These are phyloP conservation scores for Archaeoteleia sp. DNA, from an alignment of 2,888 invertebrate genomes.

Conservation along the genomic window DNA sequence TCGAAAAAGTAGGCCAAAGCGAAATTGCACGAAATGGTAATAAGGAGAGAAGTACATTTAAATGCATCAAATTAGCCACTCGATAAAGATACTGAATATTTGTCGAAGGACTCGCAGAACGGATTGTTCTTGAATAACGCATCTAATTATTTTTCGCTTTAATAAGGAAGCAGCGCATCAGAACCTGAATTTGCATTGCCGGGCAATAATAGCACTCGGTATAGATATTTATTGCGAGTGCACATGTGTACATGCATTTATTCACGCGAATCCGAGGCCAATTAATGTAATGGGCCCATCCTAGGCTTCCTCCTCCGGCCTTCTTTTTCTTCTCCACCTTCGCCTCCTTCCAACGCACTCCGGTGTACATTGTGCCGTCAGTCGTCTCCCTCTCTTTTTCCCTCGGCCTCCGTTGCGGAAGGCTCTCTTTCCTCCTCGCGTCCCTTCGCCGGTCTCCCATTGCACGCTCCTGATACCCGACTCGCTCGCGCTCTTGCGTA, in stretches of 20 bases:
- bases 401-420: no score
- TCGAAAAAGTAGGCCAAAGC: no score
- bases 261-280: slow-evolving; percentile 54
- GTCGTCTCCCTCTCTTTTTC: not conserved
- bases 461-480: no score
- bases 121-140: slow-evolving; percentile 18
- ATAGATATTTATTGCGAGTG: slow-evolving; percentile 11
- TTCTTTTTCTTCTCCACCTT: slow-evolving; percentile 10
- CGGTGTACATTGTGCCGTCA: slow-evolving; percentile 9
- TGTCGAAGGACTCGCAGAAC: no score
- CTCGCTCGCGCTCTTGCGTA: no score
- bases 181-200: slow-evolving; percentile 12
- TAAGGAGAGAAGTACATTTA: no score
- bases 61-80: no score
- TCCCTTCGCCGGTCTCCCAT: no score
- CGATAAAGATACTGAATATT: no score
- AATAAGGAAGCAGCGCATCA: slow-evolving; percentile 23
- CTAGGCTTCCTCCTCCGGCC: slow-evolving; percentile 24
- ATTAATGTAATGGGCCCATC: slow-evolving; percentile 59
- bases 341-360: slow-evolving; percentile 5
- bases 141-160: slow-evolving; percentile 17
- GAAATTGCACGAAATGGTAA: no score
- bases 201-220: slow-evolving; percentile 1
- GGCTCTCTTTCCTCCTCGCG: no score
- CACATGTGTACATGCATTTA: slow-evolving; percentile 10